Evolutionary conservation across 2,797 vertebrate genomes (phyloP), one percentile per base, ranked within the genome.

Genomic region (Peromyscus eremicus): DNA sequence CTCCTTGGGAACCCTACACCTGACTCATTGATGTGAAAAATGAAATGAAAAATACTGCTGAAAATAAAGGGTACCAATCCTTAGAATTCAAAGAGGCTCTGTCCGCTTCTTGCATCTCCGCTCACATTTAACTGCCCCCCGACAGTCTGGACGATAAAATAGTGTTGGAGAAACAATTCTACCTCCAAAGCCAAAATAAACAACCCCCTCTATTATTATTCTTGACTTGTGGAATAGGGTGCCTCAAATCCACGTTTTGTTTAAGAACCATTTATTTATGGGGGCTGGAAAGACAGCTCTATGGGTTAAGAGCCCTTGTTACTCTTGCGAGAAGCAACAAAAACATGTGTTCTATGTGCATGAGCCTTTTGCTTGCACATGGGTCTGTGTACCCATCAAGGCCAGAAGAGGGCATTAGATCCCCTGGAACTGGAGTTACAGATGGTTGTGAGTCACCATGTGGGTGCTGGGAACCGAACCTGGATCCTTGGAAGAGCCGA

Each of bases 51-150:
- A 98, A 96, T 94, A 95, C 12, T 92, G 88, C 87, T 91, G 92
- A 97, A 97, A 97, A 98, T 97, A 97, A 98, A 91, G 80, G 80
- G 94, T 96, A 92, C 55, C 98, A 98, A 97, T 93, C 98, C 98
- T 91, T 97, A 98, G 96, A 96, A 97, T 88, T 89, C 98, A 98
- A 97, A 98, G 98, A 98, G 98, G 97, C 92, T 84, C 4, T 19
- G 34, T 76, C 40, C 43, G 43, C 46, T 86, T 89, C 84, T 89
- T 71, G 66, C 55, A 12, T 77, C 71, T 81, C 19, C 13, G 23
- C 8, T 19, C 57, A 57, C 2, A 21, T 40, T 19, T 68, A 40
- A 1, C 34, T 57, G 40, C 40, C 13, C 55, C n/a, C 27, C 57
- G 34, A 68, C 21, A n/a, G 55, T 29, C 43, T 64, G 23, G 29